Base-by-base conservation (phyloP, 92 coral and sea anemone genomes). In the Anthopleura xanthogrammica region DNA sequence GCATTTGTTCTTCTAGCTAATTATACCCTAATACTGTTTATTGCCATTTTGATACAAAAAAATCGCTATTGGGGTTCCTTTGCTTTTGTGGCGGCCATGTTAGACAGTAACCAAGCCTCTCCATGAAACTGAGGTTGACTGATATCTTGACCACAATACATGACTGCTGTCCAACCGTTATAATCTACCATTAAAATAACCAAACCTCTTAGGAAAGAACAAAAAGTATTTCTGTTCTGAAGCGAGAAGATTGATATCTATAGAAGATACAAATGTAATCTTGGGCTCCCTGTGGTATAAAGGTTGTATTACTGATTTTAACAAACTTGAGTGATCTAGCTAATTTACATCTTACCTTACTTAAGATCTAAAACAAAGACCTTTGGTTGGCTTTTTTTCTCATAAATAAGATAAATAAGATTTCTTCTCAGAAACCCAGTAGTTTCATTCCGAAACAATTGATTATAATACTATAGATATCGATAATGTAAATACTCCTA, bases 371-470 rank as follows among this genome's bases (percentile, higher is more conserved):
- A 54, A 24, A 68, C 74, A 24, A 68, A 68, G 41, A 68, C 74
- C 74, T n/a, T 12, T 68, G 70, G 70, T 68, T 68, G 74, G 74
- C 74, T 68, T 36, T 68, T 68, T 23, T 68, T 68, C 41, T 23
- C 74, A 68, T 24, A 29, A 68, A 20, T 62, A 62, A 62, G 70
- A 62, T 68, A 12, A 23, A 3, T 36, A 23, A 29, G 42, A 36
- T 68, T 68, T 68, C 74, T 68, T 68, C 42, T 68, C 17, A 68
- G 74, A 29, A 68, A 36, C 17, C 4, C 40, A n/a, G 74, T 68
- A 68, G 74, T 36, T 68, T 68, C 74, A 68, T 36, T 68, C 42
- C 16, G 74, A 68, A 68, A 36, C 74, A 68, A 68, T 7, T 12
- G 58, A 54, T 54, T 54, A 68, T 11, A 68, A 24, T 8, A 5